Conservation (phyloP, 1,140 invertebrate genomes). For the Lethocerus indicus region DNA sequence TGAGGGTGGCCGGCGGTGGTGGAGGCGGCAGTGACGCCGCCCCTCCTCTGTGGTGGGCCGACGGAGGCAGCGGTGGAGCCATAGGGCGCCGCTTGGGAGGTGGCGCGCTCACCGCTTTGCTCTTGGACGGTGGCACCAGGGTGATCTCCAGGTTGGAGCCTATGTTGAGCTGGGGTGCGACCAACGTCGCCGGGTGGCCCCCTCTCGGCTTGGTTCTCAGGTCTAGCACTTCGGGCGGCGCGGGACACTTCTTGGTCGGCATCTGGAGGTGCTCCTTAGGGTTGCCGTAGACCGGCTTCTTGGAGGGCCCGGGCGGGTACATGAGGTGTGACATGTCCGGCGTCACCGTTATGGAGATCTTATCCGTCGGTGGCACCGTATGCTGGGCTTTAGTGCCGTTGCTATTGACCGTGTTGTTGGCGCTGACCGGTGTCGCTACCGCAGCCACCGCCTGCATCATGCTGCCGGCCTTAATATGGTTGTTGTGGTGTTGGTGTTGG, state of each 20-base stretch:
- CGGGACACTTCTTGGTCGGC: too few species aligned
- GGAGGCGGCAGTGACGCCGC: neutral
- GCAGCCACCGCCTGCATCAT: too few species aligned
- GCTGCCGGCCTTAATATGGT: too few species aligned
- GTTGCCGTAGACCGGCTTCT: conserved; percentile 39
- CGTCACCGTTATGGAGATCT: conserved; percentile 32
- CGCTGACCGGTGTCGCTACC: neutral
- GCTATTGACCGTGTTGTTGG: too few species aligned
- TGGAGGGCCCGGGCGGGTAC: conserved; percentile 20
- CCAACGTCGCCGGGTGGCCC: too few species aligned
- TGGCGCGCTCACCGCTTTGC: neutral
- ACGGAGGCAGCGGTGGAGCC: neutral
- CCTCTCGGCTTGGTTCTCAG: conserved; percentile 20
- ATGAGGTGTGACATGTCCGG: conserved; percentile 32
- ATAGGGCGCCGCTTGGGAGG: neutral
- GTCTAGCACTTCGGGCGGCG: conserved; percentile 22
- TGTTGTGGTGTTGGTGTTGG: neutral
- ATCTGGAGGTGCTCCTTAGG: conserved; percentile 37
- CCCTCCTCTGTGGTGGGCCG: neutral
- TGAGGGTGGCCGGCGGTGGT: too few species aligned
- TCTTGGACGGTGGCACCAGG: conserved; percentile 24
- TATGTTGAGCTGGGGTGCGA: too few species aligned
- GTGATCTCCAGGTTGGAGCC: conserved; percentile 42
- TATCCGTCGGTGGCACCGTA: neutral
- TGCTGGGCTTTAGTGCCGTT: too few species aligned